Evolutionary conservation across 2,888 invertebrate genomes (phyloP), one percentile per base, ranked within the genome.

Genomic region (Teinopalpus imperialis): DNA sequence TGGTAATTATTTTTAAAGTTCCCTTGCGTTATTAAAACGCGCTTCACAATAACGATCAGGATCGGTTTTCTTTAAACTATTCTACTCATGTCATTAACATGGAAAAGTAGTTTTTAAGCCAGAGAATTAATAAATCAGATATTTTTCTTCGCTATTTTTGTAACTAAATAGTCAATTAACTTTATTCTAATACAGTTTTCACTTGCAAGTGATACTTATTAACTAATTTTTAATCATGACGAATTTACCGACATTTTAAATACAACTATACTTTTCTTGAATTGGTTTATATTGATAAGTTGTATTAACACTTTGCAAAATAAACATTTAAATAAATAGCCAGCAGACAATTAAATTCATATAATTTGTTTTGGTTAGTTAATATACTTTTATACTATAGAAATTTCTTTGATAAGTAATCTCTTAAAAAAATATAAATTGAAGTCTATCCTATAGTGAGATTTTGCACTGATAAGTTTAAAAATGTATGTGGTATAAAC

Each of bases 151-250:
- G 69, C 76, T 80, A 81, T 78, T 79, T 71, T 82, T 79, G 82
- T 85, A 73, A 85, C 85, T 83, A 82, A 83, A 80, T 71, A 78
- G 79, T 78, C 73, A 62, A 80, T 81, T 81, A 83, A 83, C 81
- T 77, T 63, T 69, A 66, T 68, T 70, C 68, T 77, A 73, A 76
- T 73, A 61, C 61, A 62, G 55, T 68, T 66, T 59, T 51, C 54
- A 53, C 55, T 60, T 61, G 57, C 56, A 54, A 54, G 58, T 59
- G 56, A 61, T 59, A 61, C 51, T 60, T 63, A 59, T 64, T 61
- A 61, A 68, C 67, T 63, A 66, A 65, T 63, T 57, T 20, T 37
- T 36, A 26, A 42, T 32, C 16, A 32, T 8, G 5, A 34, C 18
- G 13, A 26, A 34, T 34, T 42, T n/a, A 32, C 40, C 30, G 13